Evolutionary conservation across 2,797 vertebrate genomes (phyloP).

Genomic region (Falco naumanni): DNA sequence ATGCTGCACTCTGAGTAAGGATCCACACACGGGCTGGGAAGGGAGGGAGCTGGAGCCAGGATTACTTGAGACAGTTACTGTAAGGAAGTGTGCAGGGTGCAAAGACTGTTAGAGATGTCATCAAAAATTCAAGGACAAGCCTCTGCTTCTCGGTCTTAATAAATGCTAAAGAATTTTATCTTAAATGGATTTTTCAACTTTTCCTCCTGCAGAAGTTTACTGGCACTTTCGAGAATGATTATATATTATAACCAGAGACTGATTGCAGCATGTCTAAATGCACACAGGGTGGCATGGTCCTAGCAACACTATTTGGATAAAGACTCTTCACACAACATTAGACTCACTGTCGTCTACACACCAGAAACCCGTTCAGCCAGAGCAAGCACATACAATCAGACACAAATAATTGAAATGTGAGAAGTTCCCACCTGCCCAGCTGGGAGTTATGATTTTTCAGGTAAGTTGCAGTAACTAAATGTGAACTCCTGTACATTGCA

Average conservation of each 20-base stretch:
- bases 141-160: not conserved
- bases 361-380: not conserved
- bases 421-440: not conserved
- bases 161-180: not conserved
- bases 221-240: not conserved
- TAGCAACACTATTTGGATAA: not conserved
- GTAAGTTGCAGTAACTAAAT: not conserved
- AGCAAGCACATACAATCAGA: not conserved
- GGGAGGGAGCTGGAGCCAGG: fast-evolving
- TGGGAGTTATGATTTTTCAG: not conserved
- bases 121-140: not conserved
- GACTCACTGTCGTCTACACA: not conserved
- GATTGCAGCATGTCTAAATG: not conserved
- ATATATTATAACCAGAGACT: not conserved
- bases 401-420: not conserved
- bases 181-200: not conserved
- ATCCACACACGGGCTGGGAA: not conserved
- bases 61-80: fast-evolving
- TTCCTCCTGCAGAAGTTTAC: not conserved
- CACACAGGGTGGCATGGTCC: not conserved
- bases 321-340: not conserved
- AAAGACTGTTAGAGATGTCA: not conserved
- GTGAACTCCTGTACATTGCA: not conserved
- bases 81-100: not conserved
- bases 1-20: fast-evolving